A percentile compares a stretch with the other conserved stretches of the same genome.
Conservation (phyloP, 2,113 vertebrate species). For the Perca fluviatilis region DNA sequence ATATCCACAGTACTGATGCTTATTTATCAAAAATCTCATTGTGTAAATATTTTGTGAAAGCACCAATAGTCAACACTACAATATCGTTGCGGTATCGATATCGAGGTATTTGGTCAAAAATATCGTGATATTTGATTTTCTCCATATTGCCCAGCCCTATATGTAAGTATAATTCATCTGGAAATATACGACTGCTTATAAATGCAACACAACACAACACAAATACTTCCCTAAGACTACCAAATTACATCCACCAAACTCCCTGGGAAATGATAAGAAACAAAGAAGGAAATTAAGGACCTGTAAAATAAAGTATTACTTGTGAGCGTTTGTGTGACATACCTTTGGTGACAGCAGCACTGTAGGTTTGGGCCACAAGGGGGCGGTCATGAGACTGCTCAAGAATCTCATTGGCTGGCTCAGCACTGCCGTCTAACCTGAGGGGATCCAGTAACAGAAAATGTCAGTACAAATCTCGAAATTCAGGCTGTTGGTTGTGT, state of each 20-base stretch:
- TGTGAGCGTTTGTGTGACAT: not conserved
- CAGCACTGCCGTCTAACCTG: slow-evolving; percentile 95
- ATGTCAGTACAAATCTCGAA: not conserved
- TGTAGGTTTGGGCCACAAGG: slow-evolving; percentile 90
- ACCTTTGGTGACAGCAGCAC: slow-evolving; percentile 90
- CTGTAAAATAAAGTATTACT: not conserved
- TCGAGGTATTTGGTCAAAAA: too few relatives aligned
- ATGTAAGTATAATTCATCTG: not conserved
- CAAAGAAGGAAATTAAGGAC: not conserved
- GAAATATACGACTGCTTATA: not conserved
- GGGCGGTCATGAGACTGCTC: slow-evolving; percentile 96
- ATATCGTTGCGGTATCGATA: too few relatives aligned
- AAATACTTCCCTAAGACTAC: not conserved
- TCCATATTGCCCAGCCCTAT: too few relatives aligned
- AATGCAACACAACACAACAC: not conserved
- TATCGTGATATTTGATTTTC: too few relatives aligned
- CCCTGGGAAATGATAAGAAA: not conserved
- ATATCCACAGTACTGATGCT: too few relatives aligned
- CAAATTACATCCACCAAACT: not conserved
- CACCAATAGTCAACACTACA: too few relatives aligned
- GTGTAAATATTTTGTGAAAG: too few relatives aligned
- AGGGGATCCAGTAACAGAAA: slow-evolving; percentile 1
- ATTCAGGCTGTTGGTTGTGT: not conserved
- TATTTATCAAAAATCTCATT: too few relatives aligned
- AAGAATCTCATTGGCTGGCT: slow-evolving; percentile 93